Evolutionary conservation across 2,888 invertebrate genomes (phyloP), one percentile per base, ranked within the genome.

Genomic region (Drosophila kuntzei): DNA sequence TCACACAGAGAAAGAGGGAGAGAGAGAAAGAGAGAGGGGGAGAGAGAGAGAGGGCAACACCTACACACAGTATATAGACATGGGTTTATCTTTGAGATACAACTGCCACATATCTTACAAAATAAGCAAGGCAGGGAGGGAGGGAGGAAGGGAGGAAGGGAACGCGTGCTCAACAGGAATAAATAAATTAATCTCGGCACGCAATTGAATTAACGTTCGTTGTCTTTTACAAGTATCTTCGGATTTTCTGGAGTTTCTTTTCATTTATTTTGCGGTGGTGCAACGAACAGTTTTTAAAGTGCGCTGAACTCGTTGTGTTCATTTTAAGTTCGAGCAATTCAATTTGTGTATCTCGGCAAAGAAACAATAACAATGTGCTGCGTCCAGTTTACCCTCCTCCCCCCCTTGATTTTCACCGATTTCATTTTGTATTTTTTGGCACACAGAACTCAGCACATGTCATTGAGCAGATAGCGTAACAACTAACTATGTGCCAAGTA

Each of bases 181-280:
- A 67, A 78, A 66, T 65, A 83, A 80, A 80, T 83, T 77, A 77
- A 86, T 86, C 72, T 79, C 64, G 72, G 71, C 81, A 80, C 77
- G 84, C 87, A 83, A 86, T 71, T 74, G 71, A 65, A 71, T 70
- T 68, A 72, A 55, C 53, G 60, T 36, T 69, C 72, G 55, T 55
- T 29, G 12, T 39, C 12, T n/a, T n/a, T n/a, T 53, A n/a, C 20
- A 27, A 53, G 41, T 54, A 64, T 66, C 55, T 64, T 62, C 22
- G 16, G 29, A 32, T 37, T 53, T 46, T 41, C 36, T 66, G 61
- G 60, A 47, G 60, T 54, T 54, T 64, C 39, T 50, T 32, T 49
- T 14, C 22, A 3, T n/a, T 46, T 11, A 34, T 20, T 55, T 46
- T 39, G 50, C 58, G 39, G 12, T 46, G 69, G 68, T 78, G 86